Evolutionary conservation across 2,113 vertebrate species (phyloP).

Genomic region (Crypturellus undulatus): DNA sequence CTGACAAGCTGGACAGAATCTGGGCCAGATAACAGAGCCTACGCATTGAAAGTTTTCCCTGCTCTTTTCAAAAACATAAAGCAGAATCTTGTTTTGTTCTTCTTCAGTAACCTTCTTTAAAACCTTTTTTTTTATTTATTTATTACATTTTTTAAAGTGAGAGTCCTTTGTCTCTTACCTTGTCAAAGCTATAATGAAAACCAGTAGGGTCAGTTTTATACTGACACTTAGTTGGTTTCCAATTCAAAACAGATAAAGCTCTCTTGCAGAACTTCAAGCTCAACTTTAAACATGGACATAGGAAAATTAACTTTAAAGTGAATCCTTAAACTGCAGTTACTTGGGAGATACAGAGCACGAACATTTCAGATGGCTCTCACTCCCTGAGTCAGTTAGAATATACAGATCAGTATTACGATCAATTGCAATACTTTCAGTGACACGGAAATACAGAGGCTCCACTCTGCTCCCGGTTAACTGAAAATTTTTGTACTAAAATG

Average conservation of each 20-base stretch:
- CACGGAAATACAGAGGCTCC: neutral
- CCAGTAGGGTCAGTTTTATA: neutral
- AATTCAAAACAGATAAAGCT: neutral
- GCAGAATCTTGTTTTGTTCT: neutral
- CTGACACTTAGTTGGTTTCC: neutral
- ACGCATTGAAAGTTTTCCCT: neutral
- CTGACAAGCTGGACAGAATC: neutral
- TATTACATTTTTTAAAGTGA: neutral
- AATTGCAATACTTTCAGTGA: neutral
- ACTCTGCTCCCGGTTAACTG: neutral
- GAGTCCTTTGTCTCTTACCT: neutral
- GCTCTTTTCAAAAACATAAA: neutral
- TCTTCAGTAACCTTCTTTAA: neutral
- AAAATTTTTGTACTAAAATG: neutral
- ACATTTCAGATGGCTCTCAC: constrained; percentile 28
- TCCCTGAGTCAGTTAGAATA: constrained; percentile 28
- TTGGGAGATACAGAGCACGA: constrained; percentile 30
- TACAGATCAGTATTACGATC: neutral
- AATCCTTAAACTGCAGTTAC: constrained; percentile 46
- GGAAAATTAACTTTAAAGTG: constrained; percentile 52
- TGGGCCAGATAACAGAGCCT: neutral
- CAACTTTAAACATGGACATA: neutral
- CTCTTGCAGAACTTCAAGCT: constrained; percentile 18
- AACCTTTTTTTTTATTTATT: neutral
- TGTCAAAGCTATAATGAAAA: neutral